Evolutionary conservation across 1,140 invertebrate genomes (phyloP).

Genomic region (Drosophila cardini): DNA sequence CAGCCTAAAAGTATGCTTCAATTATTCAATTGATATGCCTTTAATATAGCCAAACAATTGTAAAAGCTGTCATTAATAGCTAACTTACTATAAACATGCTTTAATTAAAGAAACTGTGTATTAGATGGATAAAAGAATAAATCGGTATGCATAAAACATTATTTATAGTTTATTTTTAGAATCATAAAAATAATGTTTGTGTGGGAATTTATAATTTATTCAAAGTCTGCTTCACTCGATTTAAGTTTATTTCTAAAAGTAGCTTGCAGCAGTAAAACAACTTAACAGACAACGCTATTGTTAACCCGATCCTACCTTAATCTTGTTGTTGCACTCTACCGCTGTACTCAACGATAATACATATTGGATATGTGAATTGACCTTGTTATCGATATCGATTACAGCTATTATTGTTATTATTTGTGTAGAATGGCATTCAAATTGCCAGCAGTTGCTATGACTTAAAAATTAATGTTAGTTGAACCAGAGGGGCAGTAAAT

Average conservation of each 20-base stretch:
- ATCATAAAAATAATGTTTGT: no score
- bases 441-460: slow-evolving; percentile 27
- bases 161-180: no score
- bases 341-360: not conserved
- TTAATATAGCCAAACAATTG: not conserved
- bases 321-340: not conserved
- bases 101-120: no score
- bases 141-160: no score
- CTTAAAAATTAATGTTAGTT: slow-evolving; percentile 12
- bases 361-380: not conserved
- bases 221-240: no score
- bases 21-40: not conserved
- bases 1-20: slow-evolving; percentile 18
- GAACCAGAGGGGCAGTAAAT: slow-evolving; percentile 11
- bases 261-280: no score
- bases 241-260: no score
- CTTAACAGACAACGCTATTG: not conserved
- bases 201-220: no score
- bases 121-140: no score
- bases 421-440: slow-evolving; percentile 18
- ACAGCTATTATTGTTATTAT: not conserved
- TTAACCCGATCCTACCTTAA: not conserved
- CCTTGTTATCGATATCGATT: slow-evolving; percentile 19
- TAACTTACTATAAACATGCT: no score
- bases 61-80: not conserved